A percentile compares a stretch with the other conserved stretches of the same genome.
Evolutionary conservation across 2,797 vertebrate species (phyloP).

Genomic region (Gallinago solitaria): DNA sequence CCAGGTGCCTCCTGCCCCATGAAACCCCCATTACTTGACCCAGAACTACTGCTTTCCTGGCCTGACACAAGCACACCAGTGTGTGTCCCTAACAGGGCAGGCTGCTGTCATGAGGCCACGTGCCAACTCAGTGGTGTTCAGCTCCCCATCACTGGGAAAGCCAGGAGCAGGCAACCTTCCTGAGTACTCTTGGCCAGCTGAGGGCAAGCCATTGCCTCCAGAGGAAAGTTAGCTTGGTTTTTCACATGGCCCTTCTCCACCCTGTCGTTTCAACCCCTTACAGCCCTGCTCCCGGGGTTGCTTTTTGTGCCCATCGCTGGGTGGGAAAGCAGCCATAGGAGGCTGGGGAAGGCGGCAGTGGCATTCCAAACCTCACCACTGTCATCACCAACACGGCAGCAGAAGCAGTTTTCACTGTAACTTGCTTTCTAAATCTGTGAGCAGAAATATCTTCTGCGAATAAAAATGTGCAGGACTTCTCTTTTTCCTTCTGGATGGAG

Average conservation of each 20-base stretch:
- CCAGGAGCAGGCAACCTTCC: neutral
- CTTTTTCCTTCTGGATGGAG: neutral
- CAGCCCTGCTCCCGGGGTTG: neutral
- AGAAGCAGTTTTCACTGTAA: neutral
- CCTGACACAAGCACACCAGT: neutral
- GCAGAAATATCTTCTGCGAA: neutral
- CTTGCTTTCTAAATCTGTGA: neutral
- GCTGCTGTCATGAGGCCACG: fast-evolving
- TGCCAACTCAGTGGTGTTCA: fast-evolving
- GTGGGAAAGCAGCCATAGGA: fast-evolving
- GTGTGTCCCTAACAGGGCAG: too few species aligned
- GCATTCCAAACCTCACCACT: neutral
- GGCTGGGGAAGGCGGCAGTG: too few species aligned
- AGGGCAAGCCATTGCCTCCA: neutral
- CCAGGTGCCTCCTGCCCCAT: fast-evolving
- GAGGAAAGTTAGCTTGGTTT: neutral
- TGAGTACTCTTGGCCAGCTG: neutral
- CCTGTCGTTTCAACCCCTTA: neutral
- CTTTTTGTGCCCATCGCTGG: neutral
- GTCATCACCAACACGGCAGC: neutral
- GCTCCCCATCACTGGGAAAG: neutral
- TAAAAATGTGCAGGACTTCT: neutral
- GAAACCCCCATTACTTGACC: neutral
- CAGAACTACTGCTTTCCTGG: neutral
- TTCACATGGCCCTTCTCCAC: neutral